Base-by-base conservation (phyloP, 2,888 invertebrate species). In the Falcaria lacertinaria region DNA sequence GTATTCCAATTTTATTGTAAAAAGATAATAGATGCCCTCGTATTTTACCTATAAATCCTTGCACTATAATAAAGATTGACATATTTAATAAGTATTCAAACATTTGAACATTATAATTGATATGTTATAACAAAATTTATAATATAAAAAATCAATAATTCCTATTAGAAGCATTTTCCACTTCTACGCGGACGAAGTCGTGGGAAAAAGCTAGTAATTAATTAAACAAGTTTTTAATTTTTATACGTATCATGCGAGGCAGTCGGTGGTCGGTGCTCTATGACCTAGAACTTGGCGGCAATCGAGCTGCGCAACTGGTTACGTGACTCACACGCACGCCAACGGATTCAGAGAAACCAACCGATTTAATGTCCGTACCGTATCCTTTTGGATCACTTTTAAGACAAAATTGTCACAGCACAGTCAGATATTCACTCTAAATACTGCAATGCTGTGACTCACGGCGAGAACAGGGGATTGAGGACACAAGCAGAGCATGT, bases 251-350 rank as follows among this genome's bases (percentile, higher is more conserved):
- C 28, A 11, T 28, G 35, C 16, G 36, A 19, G 36, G 48, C 57
- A 55, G 49, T 44, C 47, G 44, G 44, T 52, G 59, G 55, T 60
- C 72, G 64, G 66, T 73, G 76, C 64, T 74, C 76, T 79, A 69
- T 79, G 83, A 78, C 87, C 87, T 83, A 86, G 84, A 85, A 83
- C 83, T 85, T 81, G 78, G 44, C 65, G 69, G 71, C 53, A 43
- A 64, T 54, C 64, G 50, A 66, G 69, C 58, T 50, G 46, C 42
- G 41, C 59, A 56, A 70, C 72, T 60, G 64, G 68, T 62, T 65
- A 46, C 51, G 49, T 72, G 71, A 66, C 45, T 69, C 74, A 80
- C 61, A 54, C 41, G 42, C 43, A 40, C 52, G 44, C 47, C 48
- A 43, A 48, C 43, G 42, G 49, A 59, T 86, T 80, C 87, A 66